These are phyloP conservation scores for Gastrophysa polygoni DNA, from an alignment of 2,888 invertebrate species.

Conservation along the genomic window DNA sequence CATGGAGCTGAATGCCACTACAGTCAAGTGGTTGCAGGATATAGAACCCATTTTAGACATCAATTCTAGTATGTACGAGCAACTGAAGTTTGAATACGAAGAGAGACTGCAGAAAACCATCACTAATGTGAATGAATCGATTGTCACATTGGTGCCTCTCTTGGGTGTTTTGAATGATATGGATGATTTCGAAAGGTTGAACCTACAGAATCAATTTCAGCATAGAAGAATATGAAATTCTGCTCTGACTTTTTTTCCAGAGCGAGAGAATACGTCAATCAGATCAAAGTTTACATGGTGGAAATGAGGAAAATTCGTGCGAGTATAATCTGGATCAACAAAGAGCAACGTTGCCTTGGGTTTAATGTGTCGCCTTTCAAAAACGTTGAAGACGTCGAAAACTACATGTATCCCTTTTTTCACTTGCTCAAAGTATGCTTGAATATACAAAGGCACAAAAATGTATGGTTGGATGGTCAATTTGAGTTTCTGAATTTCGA, in stretches of 20 bases:
- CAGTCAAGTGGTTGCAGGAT: conserved; percentile 81
- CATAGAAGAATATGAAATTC: background rate
- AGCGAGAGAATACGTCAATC: conserved; percentile 78
- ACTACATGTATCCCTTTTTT: conserved; percentile 73
- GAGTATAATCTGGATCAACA: conserved; percentile 84
- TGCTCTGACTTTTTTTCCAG: too few relatives aligned
- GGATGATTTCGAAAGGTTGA: conserved; percentile 74
- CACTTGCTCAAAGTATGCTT: conserved; percentile 70
- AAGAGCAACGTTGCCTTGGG: conserved; percentile 86
- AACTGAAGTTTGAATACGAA: conserved; percentile 84
- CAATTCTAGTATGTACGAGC: conserved; percentile 80
- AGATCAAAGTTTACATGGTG: conserved; percentile 76
- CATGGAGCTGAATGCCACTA: conserved; percentile 77
- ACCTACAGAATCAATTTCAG: background rate
- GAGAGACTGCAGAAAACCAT: conserved; percentile 75
- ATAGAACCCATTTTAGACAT: conserved; percentile 83
- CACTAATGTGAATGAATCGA: conserved; percentile 71
- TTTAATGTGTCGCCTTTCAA: conserved; percentile 78
- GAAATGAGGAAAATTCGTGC: conserved; percentile 77
- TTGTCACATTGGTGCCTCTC: conserved; percentile 73
- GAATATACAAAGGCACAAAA: conserved; percentile 80
- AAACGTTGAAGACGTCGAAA: conserved; percentile 78
- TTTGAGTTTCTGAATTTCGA: conserved; percentile 84
- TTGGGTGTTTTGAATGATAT: conserved; percentile 75
- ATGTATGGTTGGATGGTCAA: conserved; percentile 91